These are phyloP conservation scores for Eulithis testata DNA, from an alignment of 2,888 invertebrate genomes.

Conservation along the genomic window DNA sequence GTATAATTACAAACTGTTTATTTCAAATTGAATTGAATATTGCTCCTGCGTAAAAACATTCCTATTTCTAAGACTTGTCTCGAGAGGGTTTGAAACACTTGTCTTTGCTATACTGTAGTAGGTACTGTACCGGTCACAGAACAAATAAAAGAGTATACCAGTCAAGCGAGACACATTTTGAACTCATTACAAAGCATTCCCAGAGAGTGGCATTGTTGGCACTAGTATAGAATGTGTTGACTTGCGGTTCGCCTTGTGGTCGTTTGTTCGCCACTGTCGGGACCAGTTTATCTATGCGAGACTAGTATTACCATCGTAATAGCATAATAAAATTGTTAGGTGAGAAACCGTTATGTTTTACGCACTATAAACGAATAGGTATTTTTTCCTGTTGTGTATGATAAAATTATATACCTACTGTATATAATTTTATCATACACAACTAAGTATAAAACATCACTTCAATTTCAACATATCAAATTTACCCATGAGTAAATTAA, in stretches of 20 bases:
- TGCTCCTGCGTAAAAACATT: neutral
- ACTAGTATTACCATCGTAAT: slow-evolving; percentile 27
- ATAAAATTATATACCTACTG: too few relatives aligned
- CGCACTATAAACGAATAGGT: slow-evolving; percentile 6
- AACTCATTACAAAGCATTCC: slow-evolving; percentile 37
- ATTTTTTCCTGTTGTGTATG: neutral
- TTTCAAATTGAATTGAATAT: neutral
- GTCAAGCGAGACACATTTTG: slow-evolving; percentile 28
- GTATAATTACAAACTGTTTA: slow-evolving; percentile 1
- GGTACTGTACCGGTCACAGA: slow-evolving; percentile 6
- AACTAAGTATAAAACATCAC: neutral
- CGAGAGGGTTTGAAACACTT: slow-evolving; percentile 12
- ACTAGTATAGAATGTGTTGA: slow-evolving; percentile 47
- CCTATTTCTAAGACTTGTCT: neutral
- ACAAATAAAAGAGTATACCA: neutral
- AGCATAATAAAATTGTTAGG: slow-evolving; percentile 22
- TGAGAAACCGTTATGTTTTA: slow-evolving; percentile 20
- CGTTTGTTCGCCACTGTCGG: slow-evolving; percentile 33
- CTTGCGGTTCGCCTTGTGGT: slow-evolving; percentile 66
- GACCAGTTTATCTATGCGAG: slow-evolving; percentile 39
- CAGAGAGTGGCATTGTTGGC: slow-evolving; percentile 45
- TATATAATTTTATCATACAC: too few relatives aligned
- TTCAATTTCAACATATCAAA: neutral
- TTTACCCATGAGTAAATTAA: too few relatives aligned
- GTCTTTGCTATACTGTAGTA: slow-evolving; percentile 1